Conservation (phyloP, 2,113 vertebrate species). For the Pseudorasbora parva region DNA sequence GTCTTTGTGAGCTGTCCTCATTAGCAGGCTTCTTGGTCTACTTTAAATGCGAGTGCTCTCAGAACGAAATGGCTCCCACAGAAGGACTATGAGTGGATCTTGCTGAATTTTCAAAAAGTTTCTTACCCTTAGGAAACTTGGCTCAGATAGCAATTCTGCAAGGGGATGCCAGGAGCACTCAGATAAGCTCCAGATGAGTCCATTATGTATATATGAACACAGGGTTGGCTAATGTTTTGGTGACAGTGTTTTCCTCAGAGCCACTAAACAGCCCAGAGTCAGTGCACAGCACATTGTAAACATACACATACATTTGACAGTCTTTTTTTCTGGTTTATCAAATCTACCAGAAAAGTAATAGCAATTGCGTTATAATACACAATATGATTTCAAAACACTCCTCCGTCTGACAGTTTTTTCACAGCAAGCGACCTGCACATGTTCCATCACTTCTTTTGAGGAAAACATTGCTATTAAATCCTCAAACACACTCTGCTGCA, state of each 20-base stretch:
- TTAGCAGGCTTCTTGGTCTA: constrained; percentile 60
- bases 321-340: background rate
- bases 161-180: background rate
- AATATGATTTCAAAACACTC: background rate
- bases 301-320: background rate
- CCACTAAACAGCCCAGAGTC: background rate
- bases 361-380: background rate
- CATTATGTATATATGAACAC: constrained; percentile 7
- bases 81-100: constrained; percentile 34
- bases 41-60: constrained; percentile 59
- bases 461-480: background rate
- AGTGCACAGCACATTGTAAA: background rate
- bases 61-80: constrained; percentile 35
- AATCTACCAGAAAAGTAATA: background rate
- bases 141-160: constrained; percentile 18
- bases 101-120: constrained; percentile 44
- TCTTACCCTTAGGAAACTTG: constrained; percentile 19
- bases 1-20: constrained; percentile 58
- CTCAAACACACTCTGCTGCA: background rate
- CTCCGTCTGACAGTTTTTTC: background rate
- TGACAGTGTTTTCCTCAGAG: background rate
- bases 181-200: background rate
- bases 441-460: background rate
- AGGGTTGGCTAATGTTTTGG: constrained; percentile 4
- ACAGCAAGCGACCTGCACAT: background rate